Evolutionary conservation across 2,113 vertebrate genomes (phyloP).

Genomic region (Erythrocercus mccallii): DNA sequence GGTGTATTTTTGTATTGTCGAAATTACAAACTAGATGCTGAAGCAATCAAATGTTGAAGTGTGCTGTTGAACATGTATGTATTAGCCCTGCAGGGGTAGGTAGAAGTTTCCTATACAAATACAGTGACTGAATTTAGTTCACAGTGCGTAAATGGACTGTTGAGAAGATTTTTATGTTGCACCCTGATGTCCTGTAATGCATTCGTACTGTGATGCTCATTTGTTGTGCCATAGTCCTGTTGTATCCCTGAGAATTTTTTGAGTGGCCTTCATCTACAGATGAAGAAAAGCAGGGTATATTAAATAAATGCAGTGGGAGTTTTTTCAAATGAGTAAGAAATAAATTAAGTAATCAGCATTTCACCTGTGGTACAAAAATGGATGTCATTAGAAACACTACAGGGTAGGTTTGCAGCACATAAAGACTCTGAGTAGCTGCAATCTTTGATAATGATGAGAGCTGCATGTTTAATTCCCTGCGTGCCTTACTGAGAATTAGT

Average conservation of each 20-base stretch:
- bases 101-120: conserved; percentile 12
- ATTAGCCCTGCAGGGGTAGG: not conserved
- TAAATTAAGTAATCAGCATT: conserved; percentile 50
- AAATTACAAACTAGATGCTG: not conserved
- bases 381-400: conserved; percentile 21
- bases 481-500: conserved; percentile 9
- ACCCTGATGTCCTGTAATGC: not conserved
- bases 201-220: not conserved
- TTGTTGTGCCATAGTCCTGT: not conserved
- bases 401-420: conserved; percentile 3
- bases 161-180: not conserved
- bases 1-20: not conserved
- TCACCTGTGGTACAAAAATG: not conserved
- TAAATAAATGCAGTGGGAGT: conserved; percentile 6
- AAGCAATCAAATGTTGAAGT: conserved; percentile 24
- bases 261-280: not conserved
- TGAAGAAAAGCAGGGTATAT: not conserved
- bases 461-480: conserved; percentile 30
- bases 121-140: conserved; percentile 22
- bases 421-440: not conserved
- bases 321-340: conserved; percentile 15
- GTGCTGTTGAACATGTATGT: not conserved
- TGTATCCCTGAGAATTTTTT: not conserved
- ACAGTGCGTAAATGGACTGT: not conserved
- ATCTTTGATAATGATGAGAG: conserved; percentile 29